Conservation (phyloP, 1,140 invertebrate species). For the Ceratina australensis region DNA sequence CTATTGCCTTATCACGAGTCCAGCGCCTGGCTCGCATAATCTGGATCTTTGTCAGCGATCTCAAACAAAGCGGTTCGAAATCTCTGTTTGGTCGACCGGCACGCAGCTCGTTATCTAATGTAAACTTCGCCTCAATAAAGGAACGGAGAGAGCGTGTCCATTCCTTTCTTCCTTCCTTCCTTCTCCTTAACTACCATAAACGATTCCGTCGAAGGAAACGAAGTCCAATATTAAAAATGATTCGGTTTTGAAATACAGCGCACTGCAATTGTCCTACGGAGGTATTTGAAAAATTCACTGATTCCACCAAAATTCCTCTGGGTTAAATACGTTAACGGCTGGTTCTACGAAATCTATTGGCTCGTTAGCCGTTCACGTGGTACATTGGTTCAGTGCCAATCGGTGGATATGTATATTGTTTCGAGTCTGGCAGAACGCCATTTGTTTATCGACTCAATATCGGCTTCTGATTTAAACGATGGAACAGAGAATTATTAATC, state of each 20-base stretch:
- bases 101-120: conserved; percentile 69
- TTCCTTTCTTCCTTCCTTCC: background rate
- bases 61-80: conserved; percentile 66
- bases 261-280: too few relatives aligned
- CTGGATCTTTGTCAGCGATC: conserved; percentile 69
- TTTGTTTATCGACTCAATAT: conserved; percentile 45
- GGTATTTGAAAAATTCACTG: conserved; percentile 7
- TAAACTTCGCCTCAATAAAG: conserved; percentile 64
- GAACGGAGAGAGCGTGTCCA: background rate
- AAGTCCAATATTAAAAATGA: background rate
- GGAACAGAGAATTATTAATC: too few relatives aligned
- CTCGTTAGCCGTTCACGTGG: conserved; percentile 33
- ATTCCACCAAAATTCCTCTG: conserved; percentile 32
- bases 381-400: conserved; percentile 45
- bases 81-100: conserved; percentile 59
- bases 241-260: too few relatives aligned
- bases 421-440: conserved; percentile 33
- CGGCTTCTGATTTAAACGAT: conserved; percentile 29
- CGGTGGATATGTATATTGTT: background rate
- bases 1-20: conserved; percentile 59
- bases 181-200: too few relatives aligned
- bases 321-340: conserved; percentile 43
- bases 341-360: conserved; percentile 45
- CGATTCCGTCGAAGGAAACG: background rate
- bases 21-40: conserved; percentile 52